A percentile compares a stretch with the other conserved stretches of the same genome.
Conservation (phyloP, 2,888 invertebrate genomes). For the Podabrus alpinus region DNA sequence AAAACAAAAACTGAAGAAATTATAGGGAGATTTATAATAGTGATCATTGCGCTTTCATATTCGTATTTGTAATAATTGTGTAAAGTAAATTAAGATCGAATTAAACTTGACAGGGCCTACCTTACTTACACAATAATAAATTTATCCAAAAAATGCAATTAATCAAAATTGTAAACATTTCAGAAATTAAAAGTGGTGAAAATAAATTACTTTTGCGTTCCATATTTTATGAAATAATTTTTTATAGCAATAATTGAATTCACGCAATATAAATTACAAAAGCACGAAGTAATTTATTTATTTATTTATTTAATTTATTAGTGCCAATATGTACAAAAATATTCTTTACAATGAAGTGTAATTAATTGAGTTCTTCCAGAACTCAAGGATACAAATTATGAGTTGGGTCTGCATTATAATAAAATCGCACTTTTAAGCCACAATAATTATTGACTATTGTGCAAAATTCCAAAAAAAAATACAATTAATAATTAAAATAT, state of each 20-base stretch:
- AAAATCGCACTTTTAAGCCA: not conserved
- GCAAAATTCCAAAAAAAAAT: not conserved
- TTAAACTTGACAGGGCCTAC: not conserved
- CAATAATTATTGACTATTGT: not conserved
- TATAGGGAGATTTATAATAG: not conserved
- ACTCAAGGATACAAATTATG: not conserved
- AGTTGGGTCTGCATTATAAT: not conserved
- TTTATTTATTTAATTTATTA: not conserved
- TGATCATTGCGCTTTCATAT: not conserved
- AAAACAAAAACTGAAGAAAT: not conserved
- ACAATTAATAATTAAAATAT: not conserved
- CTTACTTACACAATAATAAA: not conserved
- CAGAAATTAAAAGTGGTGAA: not conserved
- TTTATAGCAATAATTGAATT: not conserved
- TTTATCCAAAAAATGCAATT: not conserved
- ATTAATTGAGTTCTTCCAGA: not conserved
- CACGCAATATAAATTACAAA: not conserved
- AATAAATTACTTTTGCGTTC: not conserved
- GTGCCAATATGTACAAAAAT: not conserved
- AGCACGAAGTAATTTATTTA: not conserved
- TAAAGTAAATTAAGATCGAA: not conserved
- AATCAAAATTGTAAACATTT: not conserved
- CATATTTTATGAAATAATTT: not conserved
- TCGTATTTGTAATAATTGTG: not conserved
- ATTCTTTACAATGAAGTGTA: not conserved